These are phyloP conservation scores for Mormyrus hasselquistii DNA, from an alignment of 2,797 vertebrate genomes.

Conservation along the genomic window DNA sequence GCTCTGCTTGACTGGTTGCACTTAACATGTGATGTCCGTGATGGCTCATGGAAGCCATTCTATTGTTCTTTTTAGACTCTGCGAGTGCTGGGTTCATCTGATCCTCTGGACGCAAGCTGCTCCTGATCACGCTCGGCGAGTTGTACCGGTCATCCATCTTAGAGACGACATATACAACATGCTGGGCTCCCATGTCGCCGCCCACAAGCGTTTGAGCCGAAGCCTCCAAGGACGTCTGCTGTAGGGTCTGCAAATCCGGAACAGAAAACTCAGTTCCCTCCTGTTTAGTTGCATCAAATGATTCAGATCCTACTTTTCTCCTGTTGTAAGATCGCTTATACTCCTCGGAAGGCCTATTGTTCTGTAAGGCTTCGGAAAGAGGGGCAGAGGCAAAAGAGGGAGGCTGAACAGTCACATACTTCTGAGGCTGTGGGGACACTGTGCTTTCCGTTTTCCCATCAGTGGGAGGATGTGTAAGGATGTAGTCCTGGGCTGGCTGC, in stretches of 20 bases:
- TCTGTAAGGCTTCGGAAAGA: conserved; percentile 76
- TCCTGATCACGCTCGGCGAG: conserved; percentile 88
- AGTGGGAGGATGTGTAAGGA: conserved; percentile 74
- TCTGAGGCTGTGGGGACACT: conserved; percentile 78
- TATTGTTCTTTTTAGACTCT: conserved; percentile 74
- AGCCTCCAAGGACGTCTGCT: conserved; percentile 73
- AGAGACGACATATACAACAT: conserved; percentile 76
- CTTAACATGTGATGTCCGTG: conserved; percentile 70
- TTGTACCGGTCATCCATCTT: conserved; percentile 86
- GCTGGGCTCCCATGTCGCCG: conserved; percentile 65
- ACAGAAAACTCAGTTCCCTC: conserved; percentile 72
- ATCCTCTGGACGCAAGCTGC: conserved; percentile 82
- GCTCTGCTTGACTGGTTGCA: conserved; percentile 54
- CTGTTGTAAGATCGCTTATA: conserved; percentile 72
- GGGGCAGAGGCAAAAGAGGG: conserved; percentile 68
- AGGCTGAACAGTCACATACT: conserved; percentile 76
- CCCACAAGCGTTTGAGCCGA: conserved; percentile 66
- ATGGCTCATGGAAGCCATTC: conserved; percentile 66
- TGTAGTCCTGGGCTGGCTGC: conserved; percentile 75
- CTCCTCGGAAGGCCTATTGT: conserved; percentile 71
- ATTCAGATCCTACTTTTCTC: conserved; percentile 73
- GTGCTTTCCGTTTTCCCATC: conserved; percentile 68
- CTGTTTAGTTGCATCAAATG: conserved; percentile 66
- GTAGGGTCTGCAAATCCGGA: conserved; percentile 77
- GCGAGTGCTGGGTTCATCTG: conserved; percentile 71